Percentiles rank a stretch among this genome's conserved stretches.
These are phyloP conservation scores for Limnothrissa miodon DNA, from an alignment of 2,113 vertebrate species.

Conservation along the genomic window DNA sequence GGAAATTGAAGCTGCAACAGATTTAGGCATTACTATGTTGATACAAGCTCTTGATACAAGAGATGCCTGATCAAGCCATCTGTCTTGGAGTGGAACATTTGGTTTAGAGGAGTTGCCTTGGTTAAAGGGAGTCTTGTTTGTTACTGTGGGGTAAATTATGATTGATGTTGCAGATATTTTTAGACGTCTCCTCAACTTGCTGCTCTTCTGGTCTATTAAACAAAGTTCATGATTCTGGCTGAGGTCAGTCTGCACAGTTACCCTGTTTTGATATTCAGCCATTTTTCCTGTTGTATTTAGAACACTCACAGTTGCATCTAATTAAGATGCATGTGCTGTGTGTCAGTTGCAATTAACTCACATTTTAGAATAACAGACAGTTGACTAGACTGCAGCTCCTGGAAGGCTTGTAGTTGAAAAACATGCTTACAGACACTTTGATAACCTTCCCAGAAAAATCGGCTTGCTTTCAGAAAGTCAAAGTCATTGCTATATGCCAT, in stretches of 20 bases:
- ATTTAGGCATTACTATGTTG: neutral
- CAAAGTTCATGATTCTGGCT: neutral
- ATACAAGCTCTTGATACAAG: neutral
- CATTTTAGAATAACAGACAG: neutral
- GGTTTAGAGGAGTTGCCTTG: slow-evolving; percentile 18
- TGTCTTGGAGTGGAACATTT: slow-evolving; percentile 7
- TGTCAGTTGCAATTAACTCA: neutral
- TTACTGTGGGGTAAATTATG: slow-evolving; percentile 1
- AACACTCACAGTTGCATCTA: neutral
- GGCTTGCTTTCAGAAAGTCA: too few relatives aligned
- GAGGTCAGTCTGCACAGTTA: neutral
- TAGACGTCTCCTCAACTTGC: slow-evolving; percentile 18
- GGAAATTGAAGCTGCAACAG: neutral
- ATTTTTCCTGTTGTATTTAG: neutral
- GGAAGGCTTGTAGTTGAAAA: neutral
- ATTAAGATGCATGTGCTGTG: neutral
- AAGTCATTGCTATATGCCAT: neutral
- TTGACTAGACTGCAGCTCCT: neutral
- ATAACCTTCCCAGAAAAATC: neutral
- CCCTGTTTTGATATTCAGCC: neutral
- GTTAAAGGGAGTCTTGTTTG: too few relatives aligned
- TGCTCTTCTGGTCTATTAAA: neutral
- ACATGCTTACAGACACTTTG: neutral
- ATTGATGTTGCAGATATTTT: slow-evolving; percentile 28
- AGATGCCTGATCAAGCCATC: neutral